Percentiles rank a stretch among this genome's conserved stretches.
These are phyloP conservation scores for Ypsolopha scabrella DNA, from an alignment of 2,888 invertebrate species.

Conservation along the genomic window DNA sequence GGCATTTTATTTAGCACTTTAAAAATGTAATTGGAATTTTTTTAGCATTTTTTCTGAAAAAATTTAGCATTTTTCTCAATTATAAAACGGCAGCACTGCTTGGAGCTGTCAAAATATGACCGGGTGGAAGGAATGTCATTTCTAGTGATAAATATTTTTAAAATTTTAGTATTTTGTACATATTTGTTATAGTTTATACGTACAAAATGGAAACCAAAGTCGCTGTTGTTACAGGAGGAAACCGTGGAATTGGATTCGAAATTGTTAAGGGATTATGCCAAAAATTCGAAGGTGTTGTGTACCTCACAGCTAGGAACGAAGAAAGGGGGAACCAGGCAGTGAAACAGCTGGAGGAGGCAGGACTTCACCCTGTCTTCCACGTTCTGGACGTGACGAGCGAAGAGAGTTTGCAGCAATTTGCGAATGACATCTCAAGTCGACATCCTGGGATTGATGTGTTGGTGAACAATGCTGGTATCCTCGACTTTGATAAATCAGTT, in stretches of 20 bases:
- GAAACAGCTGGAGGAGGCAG: constrained; percentile 68
- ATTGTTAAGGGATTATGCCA: constrained; percentile 71
- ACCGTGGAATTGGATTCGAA: constrained; percentile 60
- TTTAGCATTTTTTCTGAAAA: no score
- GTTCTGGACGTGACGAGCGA: constrained; percentile 76
- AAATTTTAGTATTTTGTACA: constrained; percentile 9
- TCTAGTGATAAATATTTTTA: constrained; percentile 23
- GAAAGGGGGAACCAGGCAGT: constrained; percentile 73
- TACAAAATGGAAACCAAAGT: constrained; percentile 67
- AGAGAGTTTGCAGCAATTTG: constrained; percentile 72
- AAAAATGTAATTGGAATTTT: no score
- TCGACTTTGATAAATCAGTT: constrained; percentile 73
- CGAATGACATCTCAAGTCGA: constrained; percentile 67
- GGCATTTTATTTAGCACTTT: no score
- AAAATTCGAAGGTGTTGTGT: constrained; percentile 78
- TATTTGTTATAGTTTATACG: constrained; percentile 17
- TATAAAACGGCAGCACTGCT: no score
- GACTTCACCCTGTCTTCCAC: constrained; percentile 73
- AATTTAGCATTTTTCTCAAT: no score
- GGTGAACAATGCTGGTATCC: constrained; percentile 83
- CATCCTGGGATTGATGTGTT: constrained; percentile 80
- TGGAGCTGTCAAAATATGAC: constrained; percentile 19
- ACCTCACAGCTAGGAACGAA: constrained; percentile 77
- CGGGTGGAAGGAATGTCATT: constrained; percentile 24
- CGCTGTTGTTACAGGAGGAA: constrained; percentile 59